Evolutionary conservation across 2,797 vertebrate species (phyloP), one percentile per base, ranked within the genome.

Genomic region (Parotocinclus haroldoi): DNA sequence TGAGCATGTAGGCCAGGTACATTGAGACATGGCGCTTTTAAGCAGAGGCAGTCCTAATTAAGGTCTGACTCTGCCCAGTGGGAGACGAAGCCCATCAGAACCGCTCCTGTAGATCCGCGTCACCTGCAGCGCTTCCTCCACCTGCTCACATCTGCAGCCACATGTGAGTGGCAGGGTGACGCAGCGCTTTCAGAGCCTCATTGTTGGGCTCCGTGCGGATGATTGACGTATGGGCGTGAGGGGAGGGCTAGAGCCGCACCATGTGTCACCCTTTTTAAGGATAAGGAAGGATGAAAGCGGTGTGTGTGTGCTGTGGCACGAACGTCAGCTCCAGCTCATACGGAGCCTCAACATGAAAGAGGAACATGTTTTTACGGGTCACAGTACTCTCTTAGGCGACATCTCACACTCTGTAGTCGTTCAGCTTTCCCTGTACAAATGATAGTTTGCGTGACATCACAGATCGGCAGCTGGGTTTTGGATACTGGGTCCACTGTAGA

Each of bases 21-120:
- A 14, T 19, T 38, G 45, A 63, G 46, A 55, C 78, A 70, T 80
- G 80, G 78, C 84, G 77, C 79, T 55, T 65, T 78, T 78, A 85
- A 82, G 77, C 79, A 74, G 81, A 82, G 84, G 79, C 79, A 89
- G 83, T 84, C 83, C 88, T 89, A 89, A 90, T 90, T 91, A 90
- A 87, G 88, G 86, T 27, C 79, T 81, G 78, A 84, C 81, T 84
- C 81, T 82, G 78, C 82, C 83, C 81, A 82, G 72, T 57, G 87
- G 86, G 87, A 88, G 80, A 84, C 27, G 27, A 27, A 27, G 27
- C 27, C 84, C 73, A 73, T 73, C 72, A 75, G 83, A 71, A 76
- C 78, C 78, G 81, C 69, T 80, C 75, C 79, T 81, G 8, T 42
- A 42, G 10, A 3, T 42, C 40, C 12, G 8, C 55, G 39, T 77